phyloP scores from a whole-genome alignment of 2,113 vertebrate species.

The Pica pica region DNA sequence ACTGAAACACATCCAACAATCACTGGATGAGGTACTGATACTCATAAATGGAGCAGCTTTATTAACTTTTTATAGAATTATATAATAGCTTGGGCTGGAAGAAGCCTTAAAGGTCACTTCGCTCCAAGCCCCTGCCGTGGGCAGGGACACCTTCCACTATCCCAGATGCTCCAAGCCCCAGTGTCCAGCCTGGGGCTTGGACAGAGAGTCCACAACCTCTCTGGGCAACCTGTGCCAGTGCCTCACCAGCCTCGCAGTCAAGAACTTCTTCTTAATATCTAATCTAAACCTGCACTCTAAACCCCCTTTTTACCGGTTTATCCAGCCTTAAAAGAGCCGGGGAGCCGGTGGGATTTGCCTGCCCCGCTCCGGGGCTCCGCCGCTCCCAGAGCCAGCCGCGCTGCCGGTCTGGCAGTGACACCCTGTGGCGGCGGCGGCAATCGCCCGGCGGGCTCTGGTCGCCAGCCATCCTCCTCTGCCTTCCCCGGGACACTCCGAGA shows the following conservation, averaged over 20 bases:
- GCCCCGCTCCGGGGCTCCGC: not conserved
- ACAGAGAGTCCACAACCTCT: not conserved
- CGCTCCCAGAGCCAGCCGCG: not conserved
- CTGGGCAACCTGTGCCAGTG: fast-evolving
- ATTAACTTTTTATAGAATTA: no score
- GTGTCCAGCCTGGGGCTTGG: no score
- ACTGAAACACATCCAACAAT: fast-evolving
- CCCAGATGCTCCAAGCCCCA: not conserved
- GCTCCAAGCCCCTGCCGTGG: fast-evolving
- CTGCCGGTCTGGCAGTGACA: slow-evolving; percentile 44
- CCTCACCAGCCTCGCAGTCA: not conserved
- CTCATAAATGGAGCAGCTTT: not conserved
- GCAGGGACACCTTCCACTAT: not conserved
- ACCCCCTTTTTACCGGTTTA: fast-evolving
- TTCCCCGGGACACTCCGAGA: no score
- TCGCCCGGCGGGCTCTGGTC: not conserved
- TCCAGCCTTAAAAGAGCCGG: not conserved
- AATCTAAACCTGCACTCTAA: not conserved
- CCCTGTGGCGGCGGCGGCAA: slow-evolving; percentile 41
- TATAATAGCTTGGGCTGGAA: not conserved
- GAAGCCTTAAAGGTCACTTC: not conserved
- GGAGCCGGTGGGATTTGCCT: fast-evolving
- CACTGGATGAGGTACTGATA: not conserved
- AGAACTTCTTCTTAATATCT: no score
- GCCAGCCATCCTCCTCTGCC: not conserved